Conservation (phyloP, 1,140 invertebrate genomes). For the Solenopsis fugax region DNA sequence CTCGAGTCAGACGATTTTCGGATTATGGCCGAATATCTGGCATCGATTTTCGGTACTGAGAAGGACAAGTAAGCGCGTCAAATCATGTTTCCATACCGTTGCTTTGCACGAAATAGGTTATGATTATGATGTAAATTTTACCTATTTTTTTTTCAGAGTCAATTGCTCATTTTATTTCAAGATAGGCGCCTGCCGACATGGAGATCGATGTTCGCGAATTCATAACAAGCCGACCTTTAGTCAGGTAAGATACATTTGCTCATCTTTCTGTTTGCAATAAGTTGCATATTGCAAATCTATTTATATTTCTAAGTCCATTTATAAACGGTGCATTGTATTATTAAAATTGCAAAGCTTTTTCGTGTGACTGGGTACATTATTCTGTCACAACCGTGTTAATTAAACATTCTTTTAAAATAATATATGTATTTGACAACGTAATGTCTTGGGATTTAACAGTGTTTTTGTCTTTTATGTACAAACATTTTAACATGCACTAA, state of each 20-base stretch:
- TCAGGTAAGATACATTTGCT: constrained; percentile 86
- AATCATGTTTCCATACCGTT: neutral
- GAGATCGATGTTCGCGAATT: constrained; percentile 98
- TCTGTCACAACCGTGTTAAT: neutral
- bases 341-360: neutral
- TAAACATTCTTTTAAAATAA: neutral
- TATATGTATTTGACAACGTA: too few relatives aligned
- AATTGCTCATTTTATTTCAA: constrained; percentile 99
- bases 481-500: neutral
- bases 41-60: constrained; percentile 99
- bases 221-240: constrained; percentile 99
- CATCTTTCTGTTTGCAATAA: neutral
- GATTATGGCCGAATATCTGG: constrained; percentile 98
- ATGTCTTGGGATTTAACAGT: neutral
- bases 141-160: constrained; percentile 93
- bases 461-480: constrained; percentile 19
- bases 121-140: neutral
- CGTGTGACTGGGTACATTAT: neutral
- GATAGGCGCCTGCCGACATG: constrained; percentile 99
- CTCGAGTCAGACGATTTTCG: neutral
- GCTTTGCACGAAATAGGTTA: constrained; percentile 3
- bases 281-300: neutral
- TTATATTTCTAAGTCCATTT: neutral
- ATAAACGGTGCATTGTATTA: neutral
- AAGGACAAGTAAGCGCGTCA: constrained; percentile 97